phyloP scores from a whole-genome alignment of 1,140 invertebrate species.

The Caerostris extrusa region DNA sequence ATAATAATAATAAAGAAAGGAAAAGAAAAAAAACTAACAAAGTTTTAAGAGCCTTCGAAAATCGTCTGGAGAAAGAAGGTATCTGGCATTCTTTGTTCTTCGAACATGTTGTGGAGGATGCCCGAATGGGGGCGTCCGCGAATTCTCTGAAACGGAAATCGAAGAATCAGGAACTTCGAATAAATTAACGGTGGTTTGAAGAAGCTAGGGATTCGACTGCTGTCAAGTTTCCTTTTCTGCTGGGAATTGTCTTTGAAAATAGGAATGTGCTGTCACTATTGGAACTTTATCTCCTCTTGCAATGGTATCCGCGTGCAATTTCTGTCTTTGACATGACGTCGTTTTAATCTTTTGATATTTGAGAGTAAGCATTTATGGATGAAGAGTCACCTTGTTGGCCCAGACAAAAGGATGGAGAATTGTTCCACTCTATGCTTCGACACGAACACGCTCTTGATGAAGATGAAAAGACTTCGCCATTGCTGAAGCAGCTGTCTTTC shows the following conservation, averaged over 20 bases:
- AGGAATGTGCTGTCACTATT: slow-evolving; percentile 34
- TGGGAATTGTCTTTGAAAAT: not conserved
- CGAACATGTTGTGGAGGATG: not conserved
- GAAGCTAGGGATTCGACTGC: slow-evolving; percentile 59
- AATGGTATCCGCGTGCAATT: not conserved
- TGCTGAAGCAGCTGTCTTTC: not conserved
- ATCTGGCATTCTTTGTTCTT: slow-evolving; percentile 45
- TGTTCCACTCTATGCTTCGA: not conserved
- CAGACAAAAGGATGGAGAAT: not conserved
- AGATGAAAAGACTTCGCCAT: not conserved
- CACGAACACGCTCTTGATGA: not conserved
- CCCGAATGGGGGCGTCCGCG: not conserved
- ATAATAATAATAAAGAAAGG: not conserved
- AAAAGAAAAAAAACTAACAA: not conserved
- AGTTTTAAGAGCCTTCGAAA: not conserved
- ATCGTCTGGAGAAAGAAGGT: not conserved
- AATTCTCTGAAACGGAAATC: slow-evolving; percentile 64
- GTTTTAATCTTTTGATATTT: slow-evolving; percentile 59
- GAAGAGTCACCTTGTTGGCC: not conserved
- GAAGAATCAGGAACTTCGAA: slow-evolving; percentile 71
- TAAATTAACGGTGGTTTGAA: slow-evolving; percentile 73
- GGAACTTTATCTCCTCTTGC: not conserved
- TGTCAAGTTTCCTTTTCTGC: slow-evolving; percentile 40
- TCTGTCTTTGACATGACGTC: slow-evolving; percentile 1
- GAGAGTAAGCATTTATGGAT: not conserved